A percentile compares a stretch with the other conserved stretches of the same genome.
These are phyloP conservation scores for Sitodiplosis mosellana DNA, from an alignment of 1,140 invertebrate genomes.

Conservation along the genomic window DNA sequence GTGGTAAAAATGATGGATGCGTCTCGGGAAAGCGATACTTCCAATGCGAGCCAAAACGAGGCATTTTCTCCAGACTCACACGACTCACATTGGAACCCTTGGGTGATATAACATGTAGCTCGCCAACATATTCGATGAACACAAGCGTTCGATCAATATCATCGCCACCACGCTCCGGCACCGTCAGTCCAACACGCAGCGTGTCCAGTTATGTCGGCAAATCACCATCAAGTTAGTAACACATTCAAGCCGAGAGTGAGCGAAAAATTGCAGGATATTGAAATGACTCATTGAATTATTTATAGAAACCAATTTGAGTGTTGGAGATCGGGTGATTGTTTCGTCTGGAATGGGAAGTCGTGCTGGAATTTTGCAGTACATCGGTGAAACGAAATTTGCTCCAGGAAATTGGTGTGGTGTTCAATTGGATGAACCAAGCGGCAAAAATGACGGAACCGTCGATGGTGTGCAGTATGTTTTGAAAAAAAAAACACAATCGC, in stretches of 20 bases:
- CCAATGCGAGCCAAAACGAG: constrained; percentile 82
- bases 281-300: not conserved
- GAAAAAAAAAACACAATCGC: too few species aligned
- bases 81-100: constrained; percentile 59
- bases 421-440: constrained; percentile 79
- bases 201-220: constrained; percentile 24
- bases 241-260: not conserved
- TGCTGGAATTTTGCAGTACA: constrained; percentile 64
- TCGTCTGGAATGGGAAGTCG: constrained; percentile 66
- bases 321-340: constrained; percentile 85
- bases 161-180: constrained; percentile 21
- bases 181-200: constrained; percentile 29
- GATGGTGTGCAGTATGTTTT: constrained; percentile 50
- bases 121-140: constrained; percentile 8
- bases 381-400: constrained; percentile 78
- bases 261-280: not conserved
- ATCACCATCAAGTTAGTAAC: constrained; percentile 23
- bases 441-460: constrained; percentile 92
- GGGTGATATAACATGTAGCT: constrained; percentile 25
- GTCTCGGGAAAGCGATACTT: constrained; percentile 83
- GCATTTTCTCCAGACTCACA: constrained; percentile 81
- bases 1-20: constrained; percentile 94
- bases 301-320: constrained; percentile 34
- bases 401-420: constrained; percentile 86
- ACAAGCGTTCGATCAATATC: constrained; percentile 7